A percentile compares a stretch with the other conserved stretches of the same genome.
These are phyloP conservation scores for Aphis craccivora DNA, from an alignment of 1,140 invertebrate species.

Conservation along the genomic window DNA sequence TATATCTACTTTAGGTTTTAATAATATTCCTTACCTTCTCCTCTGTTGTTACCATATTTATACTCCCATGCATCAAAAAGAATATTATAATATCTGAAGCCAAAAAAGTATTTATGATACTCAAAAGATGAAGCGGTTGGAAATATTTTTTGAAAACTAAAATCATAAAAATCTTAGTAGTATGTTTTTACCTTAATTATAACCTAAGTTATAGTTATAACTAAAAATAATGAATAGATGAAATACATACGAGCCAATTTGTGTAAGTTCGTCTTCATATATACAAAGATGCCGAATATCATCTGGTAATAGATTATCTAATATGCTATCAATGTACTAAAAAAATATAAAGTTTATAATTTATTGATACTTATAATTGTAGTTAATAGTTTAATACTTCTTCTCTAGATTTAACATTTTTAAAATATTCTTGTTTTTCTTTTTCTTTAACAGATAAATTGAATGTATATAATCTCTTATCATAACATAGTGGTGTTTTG, in stretches of 20 bases:
- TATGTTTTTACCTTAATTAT: not conserved
- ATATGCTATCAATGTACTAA: slow-evolving; percentile 76
- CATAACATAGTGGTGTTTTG: slow-evolving; percentile 69
- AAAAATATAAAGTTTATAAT: slow-evolving; percentile 22
- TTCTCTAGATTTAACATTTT: slow-evolving; percentile 65
- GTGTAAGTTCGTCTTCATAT: slow-evolving; percentile 90
- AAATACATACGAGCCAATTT: slow-evolving; percentile 67
- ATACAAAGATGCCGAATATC: slow-evolving; percentile 86
- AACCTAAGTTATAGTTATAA: not conserved
- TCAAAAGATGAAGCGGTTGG: slow-evolving; percentile 78
- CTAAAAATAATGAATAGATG: not conserved
- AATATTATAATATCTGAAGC: slow-evolving; percentile 90
- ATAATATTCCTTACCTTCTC: slow-evolving; percentile 67
- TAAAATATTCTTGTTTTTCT: slow-evolving; percentile 57
- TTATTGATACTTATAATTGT: not conserved
- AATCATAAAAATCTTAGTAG: slow-evolving; percentile 35
- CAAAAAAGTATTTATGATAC: slow-evolving; percentile 86
- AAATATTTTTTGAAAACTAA: slow-evolving; percentile 84
- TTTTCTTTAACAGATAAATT: slow-evolving; percentile 71
- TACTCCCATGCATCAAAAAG: slow-evolving; percentile 92
- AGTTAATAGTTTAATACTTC: slow-evolving; percentile 66
- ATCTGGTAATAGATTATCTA: slow-evolving; percentile 83
- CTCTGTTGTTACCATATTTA: slow-evolving; percentile 73
- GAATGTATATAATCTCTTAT: slow-evolving; percentile 73
- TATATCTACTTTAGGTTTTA: not conserved